These are phyloP conservation scores for Peromyscus leucopus DNA, from an alignment of 2,113 vertebrate species.

Conservation along the genomic window DNA sequence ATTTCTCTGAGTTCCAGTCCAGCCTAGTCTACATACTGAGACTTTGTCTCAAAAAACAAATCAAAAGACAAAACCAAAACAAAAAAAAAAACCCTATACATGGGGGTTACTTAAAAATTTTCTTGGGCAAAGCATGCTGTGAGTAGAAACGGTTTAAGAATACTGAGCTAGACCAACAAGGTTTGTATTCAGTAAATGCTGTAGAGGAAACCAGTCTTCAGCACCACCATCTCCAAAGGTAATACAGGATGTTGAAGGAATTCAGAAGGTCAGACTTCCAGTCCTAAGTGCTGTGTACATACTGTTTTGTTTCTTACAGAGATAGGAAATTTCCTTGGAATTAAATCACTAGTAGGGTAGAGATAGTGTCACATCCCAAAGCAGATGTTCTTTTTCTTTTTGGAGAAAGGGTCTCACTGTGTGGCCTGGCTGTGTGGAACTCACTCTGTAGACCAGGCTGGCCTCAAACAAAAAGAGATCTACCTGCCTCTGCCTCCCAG, in stretches of 20 bases:
- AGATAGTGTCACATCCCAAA: background rate
- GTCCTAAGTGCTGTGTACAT: background rate
- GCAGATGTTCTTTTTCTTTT: background rate
- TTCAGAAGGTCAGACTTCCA: background rate
- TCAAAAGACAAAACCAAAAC: background rate
- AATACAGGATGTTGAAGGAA: background rate
- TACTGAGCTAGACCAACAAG: conserved; percentile 9
- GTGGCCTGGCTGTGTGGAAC: background rate
- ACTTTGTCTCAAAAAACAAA: background rate
- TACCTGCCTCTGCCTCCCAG: background rate
- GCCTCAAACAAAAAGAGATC: background rate
- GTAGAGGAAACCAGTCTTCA: conserved; percentile 29
- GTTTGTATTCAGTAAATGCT: conserved; percentile 45
- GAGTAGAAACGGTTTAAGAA: background rate
- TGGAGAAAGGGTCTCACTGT: background rate
- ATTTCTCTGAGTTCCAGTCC: background rate
- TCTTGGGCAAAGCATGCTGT: background rate
- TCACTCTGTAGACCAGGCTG: background rate
- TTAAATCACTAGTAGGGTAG: background rate
- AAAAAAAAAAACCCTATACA: background rate
- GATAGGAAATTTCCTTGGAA: background rate
- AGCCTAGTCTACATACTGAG: background rate
- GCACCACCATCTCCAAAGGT: conserved; percentile 40
- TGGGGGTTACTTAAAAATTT: background rate
- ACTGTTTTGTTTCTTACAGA: background rate